These are phyloP conservation scores for Camelus dromedarius DNA, from an alignment of 2,113 vertebrate genomes.

Conservation along the genomic window DNA sequence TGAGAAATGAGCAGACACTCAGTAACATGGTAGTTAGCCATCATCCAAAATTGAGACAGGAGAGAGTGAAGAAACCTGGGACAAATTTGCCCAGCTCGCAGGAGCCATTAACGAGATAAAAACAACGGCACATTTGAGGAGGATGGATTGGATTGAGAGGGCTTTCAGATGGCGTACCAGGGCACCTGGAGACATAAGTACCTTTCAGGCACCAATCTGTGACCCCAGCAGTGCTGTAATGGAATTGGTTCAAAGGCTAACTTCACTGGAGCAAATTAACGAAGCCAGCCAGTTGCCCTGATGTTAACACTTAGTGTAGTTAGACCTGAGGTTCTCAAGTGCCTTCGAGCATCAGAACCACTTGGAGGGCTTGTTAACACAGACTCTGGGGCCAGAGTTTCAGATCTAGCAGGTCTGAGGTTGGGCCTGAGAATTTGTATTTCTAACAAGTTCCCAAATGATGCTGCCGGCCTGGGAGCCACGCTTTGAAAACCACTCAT, in stretches of 20 bases:
- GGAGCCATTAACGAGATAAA: conserved; percentile 65
- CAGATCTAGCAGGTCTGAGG: neutral
- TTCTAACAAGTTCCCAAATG: neutral
- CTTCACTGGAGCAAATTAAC: rapidly evolving
- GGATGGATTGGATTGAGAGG: conserved; percentile 40
- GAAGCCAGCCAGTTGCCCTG: neutral
- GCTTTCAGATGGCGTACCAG: conserved; percentile 2
- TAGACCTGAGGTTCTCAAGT: neutral
- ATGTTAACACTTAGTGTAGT: rapidly evolving
- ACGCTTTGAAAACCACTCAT: neutral
- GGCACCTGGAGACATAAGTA: neutral
- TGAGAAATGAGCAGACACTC: neutral
- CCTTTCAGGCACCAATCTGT: conserved; percentile 25
- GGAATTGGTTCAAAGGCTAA: neutral
- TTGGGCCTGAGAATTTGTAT: neutral
- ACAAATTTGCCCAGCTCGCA: conserved; percentile 70
- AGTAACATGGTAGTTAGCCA: neutral
- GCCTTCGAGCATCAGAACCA: neutral
- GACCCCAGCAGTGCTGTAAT: neutral
- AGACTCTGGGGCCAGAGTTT: rapidly evolving
- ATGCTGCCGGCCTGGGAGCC: neutral
- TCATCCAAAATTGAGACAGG: neutral
- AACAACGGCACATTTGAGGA: neutral
- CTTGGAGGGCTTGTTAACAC: neutral
- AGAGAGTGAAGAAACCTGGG: neutral